Evolutionary conservation across 2,888 invertebrate genomes (phyloP), one percentile per base, ranked within the genome.

Genomic region (Rapana venosa): DNA sequence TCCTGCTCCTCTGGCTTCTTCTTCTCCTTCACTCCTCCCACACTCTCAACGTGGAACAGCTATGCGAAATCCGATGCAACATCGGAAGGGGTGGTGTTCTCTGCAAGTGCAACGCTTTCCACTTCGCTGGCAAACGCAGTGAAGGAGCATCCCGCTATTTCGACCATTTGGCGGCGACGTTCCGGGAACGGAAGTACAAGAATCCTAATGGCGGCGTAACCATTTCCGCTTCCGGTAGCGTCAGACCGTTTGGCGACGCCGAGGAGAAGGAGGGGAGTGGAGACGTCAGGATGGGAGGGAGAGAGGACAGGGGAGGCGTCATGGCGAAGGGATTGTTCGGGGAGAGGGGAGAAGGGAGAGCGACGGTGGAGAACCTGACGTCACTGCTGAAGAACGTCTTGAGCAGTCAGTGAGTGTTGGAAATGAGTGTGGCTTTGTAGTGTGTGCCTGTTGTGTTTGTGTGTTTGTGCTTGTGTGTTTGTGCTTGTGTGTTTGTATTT

Each of bases 71-170:
- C 4, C 85, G 91, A 0, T 91, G 91, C 58, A 77, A 88, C n/a
- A 83, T 87, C 58, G 90, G 90, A 1, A 26, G 89, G 32, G 91
- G 91, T 6, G 91, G 91, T 1, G 77, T 84, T 26, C 87, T 91
- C 58, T 91, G 91, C 77, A 83, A 90, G 30, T 91, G 91, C 66
- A 91, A 90, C 83, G 91, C 90, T 30, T 81, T 87, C 36, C 91
- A 91, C 66, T 91, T 91, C 85, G 84, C 88, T 17, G 91, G 91
- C 0, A 91, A 91, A 61, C 89, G 91, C 15, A 83, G 47, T 4
- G n/a, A 26, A 1, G 26, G n/a, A 11, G 17, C 79, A 1, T 79
- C 79, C 11, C 79, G 35, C 79, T 35, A 32, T 35, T 35, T 11
- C 4, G 15, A 32, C 32, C 35, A 79, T 35, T 35, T 35, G 13